phyloP scores from a whole-genome alignment of 2,888 invertebrate genomes.

The Rhingia rostrata region DNA sequence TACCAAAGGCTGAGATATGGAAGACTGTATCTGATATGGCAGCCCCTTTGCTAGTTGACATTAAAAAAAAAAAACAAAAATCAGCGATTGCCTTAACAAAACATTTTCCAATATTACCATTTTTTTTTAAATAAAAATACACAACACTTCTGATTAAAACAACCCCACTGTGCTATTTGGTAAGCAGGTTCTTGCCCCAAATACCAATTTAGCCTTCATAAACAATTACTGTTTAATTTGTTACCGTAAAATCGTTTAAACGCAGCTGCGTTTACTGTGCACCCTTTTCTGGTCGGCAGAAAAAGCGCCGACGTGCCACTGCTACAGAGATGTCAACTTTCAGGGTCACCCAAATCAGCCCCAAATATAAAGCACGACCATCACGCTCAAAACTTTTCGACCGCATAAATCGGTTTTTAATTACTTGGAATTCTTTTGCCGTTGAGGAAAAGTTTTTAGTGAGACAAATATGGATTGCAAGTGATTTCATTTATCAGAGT shows the following conservation, averaged over 20 bases:
- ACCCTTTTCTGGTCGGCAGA: background rate
- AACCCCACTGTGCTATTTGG: background rate
- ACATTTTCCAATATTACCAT: too few species aligned
- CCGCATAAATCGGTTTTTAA: conserved; percentile 70
- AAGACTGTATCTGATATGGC: too few species aligned
- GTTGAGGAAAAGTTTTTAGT: conserved; percentile 19
- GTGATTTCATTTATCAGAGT: conserved; percentile 55
- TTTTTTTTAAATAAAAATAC: too few species aligned
- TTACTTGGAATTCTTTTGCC: conserved; percentile 44
- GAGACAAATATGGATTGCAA: conserved; percentile 58
- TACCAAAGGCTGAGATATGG: too few species aligned
- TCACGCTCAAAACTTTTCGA: conserved; percentile 45
- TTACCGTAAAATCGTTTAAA: conserved; percentile 55
- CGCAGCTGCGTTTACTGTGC: conserved; percentile 8
- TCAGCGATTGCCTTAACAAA: too few species aligned
- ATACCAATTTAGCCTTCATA: conserved; percentile 54
- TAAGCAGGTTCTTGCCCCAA: conserved; percentile 2
- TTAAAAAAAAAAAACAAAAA: too few species aligned
- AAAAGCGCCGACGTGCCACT: background rate
- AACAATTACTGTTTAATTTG: conserved; percentile 71
- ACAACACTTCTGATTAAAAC: background rate
- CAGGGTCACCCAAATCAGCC: background rate
- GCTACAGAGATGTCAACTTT: conserved; percentile 55
- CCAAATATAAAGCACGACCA: background rate
- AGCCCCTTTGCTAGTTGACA: too few species aligned